A percentile compares a stretch with the other conserved stretches of the same genome.
These are phyloP conservation scores for Pteronura brasiliensis DNA, from an alignment of 2,113 vertebrate genomes.

Conservation along the genomic window DNA sequence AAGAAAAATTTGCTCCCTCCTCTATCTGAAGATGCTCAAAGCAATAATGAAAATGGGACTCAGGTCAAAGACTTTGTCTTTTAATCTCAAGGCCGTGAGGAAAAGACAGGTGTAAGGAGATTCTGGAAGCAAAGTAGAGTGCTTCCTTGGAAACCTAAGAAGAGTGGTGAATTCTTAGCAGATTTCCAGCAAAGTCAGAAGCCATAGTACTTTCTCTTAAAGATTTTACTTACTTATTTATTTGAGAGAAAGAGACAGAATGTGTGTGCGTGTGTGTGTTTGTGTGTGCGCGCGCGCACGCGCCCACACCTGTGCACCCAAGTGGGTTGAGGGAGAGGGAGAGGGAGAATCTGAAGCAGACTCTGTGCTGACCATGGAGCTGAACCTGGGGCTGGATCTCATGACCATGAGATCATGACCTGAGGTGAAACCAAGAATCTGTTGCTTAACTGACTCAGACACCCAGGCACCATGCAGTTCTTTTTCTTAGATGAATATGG, in stretches of 20 bases:
- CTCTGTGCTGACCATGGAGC: background rate
- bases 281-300: fast-evolving
- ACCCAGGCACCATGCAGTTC: background rate
- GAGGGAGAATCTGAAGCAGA: background rate
- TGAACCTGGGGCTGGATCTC: background rate
- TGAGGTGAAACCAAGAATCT: background rate
- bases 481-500: background rate
- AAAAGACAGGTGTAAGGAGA: background rate
- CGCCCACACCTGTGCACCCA: fast-evolving
- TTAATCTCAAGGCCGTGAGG: background rate
- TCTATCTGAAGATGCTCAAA: background rate
- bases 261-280: too few relatives aligned
- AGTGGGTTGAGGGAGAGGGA: background rate
- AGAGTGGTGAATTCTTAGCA: background rate
- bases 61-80: background rate
- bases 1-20: background rate
- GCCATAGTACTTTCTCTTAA: background rate
- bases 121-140: background rate
- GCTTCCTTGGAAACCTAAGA: background rate
- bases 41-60: background rate
- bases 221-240: background rate
- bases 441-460: background rate
- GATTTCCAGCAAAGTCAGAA: conserved; percentile 1
- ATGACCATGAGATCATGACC: background rate
- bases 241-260: background rate